Evolutionary conservation across 2,888 invertebrate genomes (phyloP).

Genomic region (Hedya salicella): DNA sequence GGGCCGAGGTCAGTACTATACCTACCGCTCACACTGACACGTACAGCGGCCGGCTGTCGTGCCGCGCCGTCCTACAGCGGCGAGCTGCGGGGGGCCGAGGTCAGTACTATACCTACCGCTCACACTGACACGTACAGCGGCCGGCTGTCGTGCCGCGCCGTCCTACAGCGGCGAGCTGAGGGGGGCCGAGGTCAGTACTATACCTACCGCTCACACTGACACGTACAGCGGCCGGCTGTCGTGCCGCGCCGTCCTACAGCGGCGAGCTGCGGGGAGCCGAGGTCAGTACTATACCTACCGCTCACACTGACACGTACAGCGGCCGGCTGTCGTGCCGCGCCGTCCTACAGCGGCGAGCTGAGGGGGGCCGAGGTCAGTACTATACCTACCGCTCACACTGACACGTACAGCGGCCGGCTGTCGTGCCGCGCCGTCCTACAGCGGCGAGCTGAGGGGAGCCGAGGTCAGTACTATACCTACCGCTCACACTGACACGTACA

Average conservation of each 20-base stretch:
- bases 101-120: constrained; percentile 90
- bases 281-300: no score
- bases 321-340: constrained; percentile 87
- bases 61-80: constrained; percentile 90
- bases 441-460: constrained; percentile 95
- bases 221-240: no score
- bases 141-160: constrained; percentile 96
- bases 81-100: constrained; percentile 96
- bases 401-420: constrained; percentile 98
- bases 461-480: constrained; percentile 91
- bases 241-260: constrained; percentile 98
- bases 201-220: no score
- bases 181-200: constrained; percentile 93
- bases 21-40: constrained; percentile 92
- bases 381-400: constrained; percentile 95
- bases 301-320: constrained; percentile 93
- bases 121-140: constrained; percentile 97
- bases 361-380: constrained; percentile 94
- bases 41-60: constrained; percentile 89
- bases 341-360: constrained; percentile 91
- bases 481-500: no score
- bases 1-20: no score
- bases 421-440: constrained; percentile 93
- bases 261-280: no score
- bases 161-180: constrained; percentile 91